Conservation (phyloP, 2,797 vertebrate genomes). For the Ctenochaetus hawaiiensis region DNA sequence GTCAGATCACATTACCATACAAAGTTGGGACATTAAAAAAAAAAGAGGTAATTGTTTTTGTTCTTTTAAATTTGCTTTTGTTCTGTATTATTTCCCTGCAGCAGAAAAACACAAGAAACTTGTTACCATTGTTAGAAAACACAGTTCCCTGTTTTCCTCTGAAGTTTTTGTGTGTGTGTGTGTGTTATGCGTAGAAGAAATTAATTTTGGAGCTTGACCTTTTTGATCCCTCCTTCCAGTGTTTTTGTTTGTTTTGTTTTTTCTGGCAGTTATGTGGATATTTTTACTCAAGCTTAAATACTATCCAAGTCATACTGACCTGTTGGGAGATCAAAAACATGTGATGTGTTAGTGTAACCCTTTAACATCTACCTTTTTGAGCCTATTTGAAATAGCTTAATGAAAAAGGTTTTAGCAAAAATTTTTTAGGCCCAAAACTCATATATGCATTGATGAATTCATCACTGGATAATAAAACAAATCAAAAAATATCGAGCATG, state of each 20-base stretch:
- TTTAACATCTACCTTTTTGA: background rate
- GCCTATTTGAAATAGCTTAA: no score
- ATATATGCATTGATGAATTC: no score
- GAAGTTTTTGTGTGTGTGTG: background rate
- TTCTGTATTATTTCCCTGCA: background rate
- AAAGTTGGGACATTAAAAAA: background rate
- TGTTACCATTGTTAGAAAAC: background rate
- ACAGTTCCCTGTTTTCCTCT: background rate
- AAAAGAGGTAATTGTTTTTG: background rate
- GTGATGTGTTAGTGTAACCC: background rate
- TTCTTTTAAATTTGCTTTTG: background rate
- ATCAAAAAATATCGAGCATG: no score
- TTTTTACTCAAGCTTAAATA: background rate
- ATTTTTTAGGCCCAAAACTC: no score
- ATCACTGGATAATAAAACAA: no score
- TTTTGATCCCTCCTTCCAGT: background rate
- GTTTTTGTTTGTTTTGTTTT: background rate
- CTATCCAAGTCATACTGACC: background rate
- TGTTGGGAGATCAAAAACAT: background rate
- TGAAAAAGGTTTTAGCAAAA: no score
- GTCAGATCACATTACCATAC: background rate
- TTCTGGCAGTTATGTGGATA: background rate
- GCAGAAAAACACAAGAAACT: background rate
- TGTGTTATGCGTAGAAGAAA: background rate
- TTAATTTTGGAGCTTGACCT: slow-evolving; percentile 18